Conservation (phyloP, 2,797 vertebrate genomes). For the Cheirogaleus major region DNA sequence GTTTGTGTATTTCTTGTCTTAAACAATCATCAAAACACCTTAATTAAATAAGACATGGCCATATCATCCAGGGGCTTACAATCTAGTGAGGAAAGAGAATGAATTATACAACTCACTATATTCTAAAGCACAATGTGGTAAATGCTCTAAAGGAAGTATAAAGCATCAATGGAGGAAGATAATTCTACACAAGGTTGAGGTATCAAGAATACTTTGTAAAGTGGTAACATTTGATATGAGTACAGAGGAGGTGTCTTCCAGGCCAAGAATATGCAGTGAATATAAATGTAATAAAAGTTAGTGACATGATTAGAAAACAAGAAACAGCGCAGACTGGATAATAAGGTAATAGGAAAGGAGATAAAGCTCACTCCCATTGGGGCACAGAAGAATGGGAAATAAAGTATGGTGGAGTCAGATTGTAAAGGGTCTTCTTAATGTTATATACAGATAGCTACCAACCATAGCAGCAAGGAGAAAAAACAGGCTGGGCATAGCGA, state of each 20-base stretch:
- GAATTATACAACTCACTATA: conserved; percentile 4
- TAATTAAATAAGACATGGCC: background rate
- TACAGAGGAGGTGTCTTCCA: background rate
- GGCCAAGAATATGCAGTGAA: background rate
- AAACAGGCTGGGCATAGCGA: background rate
- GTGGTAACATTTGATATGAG: background rate
- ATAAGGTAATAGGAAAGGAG: background rate
- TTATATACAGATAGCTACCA: background rate
- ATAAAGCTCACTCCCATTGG: background rate
- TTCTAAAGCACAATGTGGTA: background rate
- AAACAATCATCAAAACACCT: conserved; percentile 37
- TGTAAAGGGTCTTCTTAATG: background rate
- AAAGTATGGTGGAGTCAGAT: background rate
- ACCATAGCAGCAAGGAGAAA: background rate
- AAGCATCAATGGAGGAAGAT: background rate
- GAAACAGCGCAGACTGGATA: background rate
- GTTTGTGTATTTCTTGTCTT: background rate
- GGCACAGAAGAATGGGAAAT: background rate
- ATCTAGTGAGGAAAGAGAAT: background rate
- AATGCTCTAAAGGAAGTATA: background rate
- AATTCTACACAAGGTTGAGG: background rate
- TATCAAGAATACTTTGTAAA: background rate
- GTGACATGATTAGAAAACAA: background rate
- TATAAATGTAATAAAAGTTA: background rate
- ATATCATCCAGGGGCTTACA: conserved; percentile 3